Base-by-base conservation (phyloP, 2,888 invertebrate genomes). In the Drosophila pseudotakahashii region DNA sequence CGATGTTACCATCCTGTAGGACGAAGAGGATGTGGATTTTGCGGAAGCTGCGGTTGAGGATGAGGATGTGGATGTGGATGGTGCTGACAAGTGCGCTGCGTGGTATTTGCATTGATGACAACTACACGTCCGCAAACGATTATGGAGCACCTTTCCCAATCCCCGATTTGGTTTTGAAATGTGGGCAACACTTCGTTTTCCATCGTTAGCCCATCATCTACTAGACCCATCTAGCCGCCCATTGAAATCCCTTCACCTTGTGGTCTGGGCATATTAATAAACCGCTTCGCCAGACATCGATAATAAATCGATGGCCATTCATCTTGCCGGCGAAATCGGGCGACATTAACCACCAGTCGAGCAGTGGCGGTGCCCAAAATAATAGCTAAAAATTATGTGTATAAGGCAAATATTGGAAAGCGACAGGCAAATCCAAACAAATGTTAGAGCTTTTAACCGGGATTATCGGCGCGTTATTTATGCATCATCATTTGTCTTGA, bases 21-120 rank as follows among this genome's bases (percentile, higher is more conserved):
- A 69, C 60, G 78, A 54, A 41, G 37, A 50, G 45, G 42, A 50
- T 48, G 64, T 42, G 48, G 71, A 47, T 42, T 42, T 42, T 45
- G 41, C 14, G 44, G 26, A 48, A 16, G 6, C 36, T 23, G 48
- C 48, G 48, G 48, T 19, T 16, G 1, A 9, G 60, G 51, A 63
- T 67, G 76, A 69, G 79, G 73, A 76, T 57, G 78, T 45, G 36
- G 47, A 42, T 34, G 53, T 41, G 51, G 41, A 34, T 52, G 71
- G 45, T 66, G 74, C 73, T 81, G 81, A 83, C 81, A 83, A 83
- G 79, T 78, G 55, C 67, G 59, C 58, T 67, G 67, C 63, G 73
- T 76, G 79, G 84, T 82, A 83, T 83, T 83, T 83, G 82, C 84
- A 83, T 83, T 83, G 82, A 83, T 79, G 82, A 83, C 84, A 83